Evolutionary conservation across 2,888 invertebrate species (phyloP).

Genomic region (Heteromurus nitidus): DNA sequence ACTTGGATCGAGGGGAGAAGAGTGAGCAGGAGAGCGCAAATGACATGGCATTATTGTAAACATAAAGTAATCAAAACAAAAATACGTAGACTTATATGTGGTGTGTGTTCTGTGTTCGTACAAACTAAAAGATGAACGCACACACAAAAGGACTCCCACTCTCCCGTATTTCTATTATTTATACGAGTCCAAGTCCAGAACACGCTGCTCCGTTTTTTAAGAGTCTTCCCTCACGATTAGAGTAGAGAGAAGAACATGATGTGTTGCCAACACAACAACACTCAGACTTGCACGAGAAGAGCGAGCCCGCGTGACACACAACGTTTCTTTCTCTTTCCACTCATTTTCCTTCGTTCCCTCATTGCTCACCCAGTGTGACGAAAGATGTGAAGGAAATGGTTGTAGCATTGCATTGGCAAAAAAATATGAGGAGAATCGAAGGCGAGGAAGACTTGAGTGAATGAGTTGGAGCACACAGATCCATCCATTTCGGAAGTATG

Average conservation of each 20-base stretch:
- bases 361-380: constrained; percentile 61
- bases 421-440: constrained; percentile 26
- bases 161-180: too few relatives aligned
- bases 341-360: constrained; percentile 39
- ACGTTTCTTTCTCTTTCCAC: constrained; percentile 59
- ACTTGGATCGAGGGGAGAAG: too few relatives aligned
- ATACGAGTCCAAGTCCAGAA: too few relatives aligned
- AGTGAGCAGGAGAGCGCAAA: too few relatives aligned
- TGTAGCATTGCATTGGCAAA: constrained; percentile 53
- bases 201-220: too few relatives aligned
- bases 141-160: neutral
- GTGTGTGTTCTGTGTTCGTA: neutral
- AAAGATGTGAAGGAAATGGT: constrained; percentile 34
- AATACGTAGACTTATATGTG: neutral
- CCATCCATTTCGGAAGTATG: constrained; percentile 58
- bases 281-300: constrained; percentile 23
- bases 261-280: constrained; percentile 45
- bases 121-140: neutral
- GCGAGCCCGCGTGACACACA: constrained; percentile 61
- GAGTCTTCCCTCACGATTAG: too few relatives aligned
- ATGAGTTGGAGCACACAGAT: constrained; percentile 47
- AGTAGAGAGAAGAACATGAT: too few relatives aligned
- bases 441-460: constrained; percentile 44
- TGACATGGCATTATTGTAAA: too few relatives aligned
- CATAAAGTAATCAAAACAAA: too few relatives aligned